Percentiles rank a stretch among this genome's conserved stretches.
phyloP scores from a whole-genome alignment of 1,140 invertebrate genomes.

The Mactra quadrangularis region DNA sequence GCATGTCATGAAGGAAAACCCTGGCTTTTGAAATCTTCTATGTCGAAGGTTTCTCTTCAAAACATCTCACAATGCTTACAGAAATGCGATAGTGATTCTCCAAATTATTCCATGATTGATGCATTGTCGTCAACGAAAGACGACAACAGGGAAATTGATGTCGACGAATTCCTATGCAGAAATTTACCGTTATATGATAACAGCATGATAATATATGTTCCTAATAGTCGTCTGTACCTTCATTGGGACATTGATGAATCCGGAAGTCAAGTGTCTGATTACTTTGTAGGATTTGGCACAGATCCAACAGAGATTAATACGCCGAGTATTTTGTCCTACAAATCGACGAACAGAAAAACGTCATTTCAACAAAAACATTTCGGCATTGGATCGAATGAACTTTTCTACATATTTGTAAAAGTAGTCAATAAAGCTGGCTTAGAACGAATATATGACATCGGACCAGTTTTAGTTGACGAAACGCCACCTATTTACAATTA shows the following conservation, averaged over 20 bases:
- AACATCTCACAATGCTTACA: conserved; percentile 26
- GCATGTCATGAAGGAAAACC: conserved; percentile 45
- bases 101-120: no score
- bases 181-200: conserved; percentile 1
- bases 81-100: no score
- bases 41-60: conserved; percentile 37
- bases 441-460: conserved; percentile 37
- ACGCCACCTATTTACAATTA: conserved; percentile 60
- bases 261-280: conserved; percentile 63
- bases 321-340: conserved; percentile 45
- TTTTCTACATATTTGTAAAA: conserved; percentile 68
- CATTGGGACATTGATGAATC: conserved; percentile 46
- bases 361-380: conserved; percentile 31
- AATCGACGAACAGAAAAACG: conserved; percentile 8
- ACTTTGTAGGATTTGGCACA: conserved; percentile 52
- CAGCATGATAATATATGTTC: conserved; percentile 50
- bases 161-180: conserved; percentile 35
- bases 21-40: conserved; percentile 61
- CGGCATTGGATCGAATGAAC: conserved; percentile 55
- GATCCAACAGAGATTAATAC: conserved; percentile 16
- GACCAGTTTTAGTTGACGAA: conserved; percentile 69
- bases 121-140: conserved; percentile 15
- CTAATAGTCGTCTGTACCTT: conserved; percentile 55
- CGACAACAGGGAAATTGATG: not conserved
- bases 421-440: conserved; percentile 66